Base-by-base conservation (phyloP, 1,140 invertebrate genomes). In the Drosophila saltans region DNA sequence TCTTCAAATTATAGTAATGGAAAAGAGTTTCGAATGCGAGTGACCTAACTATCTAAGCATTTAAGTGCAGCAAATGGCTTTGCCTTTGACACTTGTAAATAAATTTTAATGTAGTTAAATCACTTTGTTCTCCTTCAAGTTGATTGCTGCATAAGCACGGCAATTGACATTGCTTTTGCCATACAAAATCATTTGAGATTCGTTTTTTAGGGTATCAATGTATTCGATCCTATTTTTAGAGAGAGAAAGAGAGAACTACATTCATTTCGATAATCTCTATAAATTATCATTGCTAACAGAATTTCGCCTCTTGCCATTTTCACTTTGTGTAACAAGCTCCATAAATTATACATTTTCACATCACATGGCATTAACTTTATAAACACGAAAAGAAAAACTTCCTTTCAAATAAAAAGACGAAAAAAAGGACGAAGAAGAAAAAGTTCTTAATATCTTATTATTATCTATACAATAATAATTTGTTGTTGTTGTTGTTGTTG, bases 381-480 rank as follows among this genome's bases (percentile, higher is more conserved):
- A 30, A 55, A 75, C 16, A 55, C 57, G 67, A 9, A 62, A 61
- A 52, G 56, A 64, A 64, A 64, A 76, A 60, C 64, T 45, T 75
- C 64, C 39, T 63, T 16, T 33, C 48, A 36, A 57, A 60, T 39
- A 69, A 73, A 63, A 65, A 52, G 16, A 16, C 16, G 16, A 52
- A 48, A 2, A 48, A 8, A 48, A 48, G 21, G 45, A 52, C 21
- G 45, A 10, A 26, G 21, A 52, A 52, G 45, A 26, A 78, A 78
- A 73, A 75, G 78, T 86, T 85, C 33, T 64, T 81, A 78, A 85
- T 85, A 81, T 75, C 75, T 69, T 78, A 85, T 84, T 84, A 84
- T 84, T 78, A 86, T 86, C 75, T 67, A 62, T 65, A 69, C 70
- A 81, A 85, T 81, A 75, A 67, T 71, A 52, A 52, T 52, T 52